Conservation (phyloP, 2,888 invertebrate species). For the Rhingia campestris region DNA sequence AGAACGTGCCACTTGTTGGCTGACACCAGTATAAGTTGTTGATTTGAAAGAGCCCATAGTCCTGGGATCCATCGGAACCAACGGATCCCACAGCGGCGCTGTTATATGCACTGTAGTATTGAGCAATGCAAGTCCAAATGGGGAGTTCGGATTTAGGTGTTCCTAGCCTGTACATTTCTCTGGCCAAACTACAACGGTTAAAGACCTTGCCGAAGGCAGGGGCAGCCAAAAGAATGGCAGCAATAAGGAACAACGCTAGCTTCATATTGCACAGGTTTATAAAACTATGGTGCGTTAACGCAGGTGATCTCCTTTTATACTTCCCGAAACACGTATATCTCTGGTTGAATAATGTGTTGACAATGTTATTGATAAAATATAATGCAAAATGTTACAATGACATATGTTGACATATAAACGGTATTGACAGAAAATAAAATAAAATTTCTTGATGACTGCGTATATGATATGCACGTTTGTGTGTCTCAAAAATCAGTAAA, state of each 20-base stretch:
- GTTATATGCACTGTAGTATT: conserved; percentile 81
- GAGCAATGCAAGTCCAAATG: conserved; percentile 79
- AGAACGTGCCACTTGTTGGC: conserved; percentile 72
- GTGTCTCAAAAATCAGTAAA: too few relatives aligned
- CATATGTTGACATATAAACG: too few relatives aligned
- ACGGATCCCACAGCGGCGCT: conserved; percentile 83
- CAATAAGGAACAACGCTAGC: conserved; percentile 38
- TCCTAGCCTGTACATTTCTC: conserved; percentile 80
- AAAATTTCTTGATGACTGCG: too few relatives aligned
- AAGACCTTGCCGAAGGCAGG: conserved; percentile 76
- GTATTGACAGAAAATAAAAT: too few relatives aligned
- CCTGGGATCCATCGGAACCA: conserved; percentile 83
- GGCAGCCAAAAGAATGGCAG: conserved; percentile 68
- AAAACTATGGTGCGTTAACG: too few relatives aligned
- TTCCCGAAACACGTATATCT: too few relatives aligned
- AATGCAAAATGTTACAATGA: too few relatives aligned
- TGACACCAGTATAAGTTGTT: conserved; percentile 78
- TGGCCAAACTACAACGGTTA: conserved; percentile 79
- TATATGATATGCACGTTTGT: too few relatives aligned
- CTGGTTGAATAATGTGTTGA: too few relatives aligned
- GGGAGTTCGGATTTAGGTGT: conserved; percentile 78
- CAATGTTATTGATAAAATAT: too few relatives aligned
- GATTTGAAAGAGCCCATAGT: conserved; percentile 82
- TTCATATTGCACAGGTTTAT: conserved; percentile 27
- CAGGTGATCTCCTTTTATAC: too few relatives aligned